A percentile compares a stretch with the other conserved stretches of the same genome.
Conservation (phyloP, 2,888 invertebrate genomes). For the Petrolisthes cinctipes region DNA sequence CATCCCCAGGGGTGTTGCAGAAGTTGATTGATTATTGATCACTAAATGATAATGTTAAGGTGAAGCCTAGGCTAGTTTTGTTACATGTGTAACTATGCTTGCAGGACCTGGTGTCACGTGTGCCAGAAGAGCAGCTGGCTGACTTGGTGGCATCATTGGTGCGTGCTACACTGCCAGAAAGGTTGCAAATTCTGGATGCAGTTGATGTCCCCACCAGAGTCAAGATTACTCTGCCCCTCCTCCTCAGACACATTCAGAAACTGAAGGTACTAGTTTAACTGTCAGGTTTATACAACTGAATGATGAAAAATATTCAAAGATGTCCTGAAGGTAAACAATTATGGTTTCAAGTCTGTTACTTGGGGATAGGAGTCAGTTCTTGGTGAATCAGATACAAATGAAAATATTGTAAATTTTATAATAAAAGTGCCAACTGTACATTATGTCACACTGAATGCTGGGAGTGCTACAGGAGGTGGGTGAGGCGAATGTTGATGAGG, state of each 20-base stretch:
- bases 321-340: too few relatives aligned
- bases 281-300: too few relatives aligned
- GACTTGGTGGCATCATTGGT: constrained; percentile 72
- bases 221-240: constrained; percentile 71
- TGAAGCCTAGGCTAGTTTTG: too few relatives aligned
- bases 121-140: constrained; percentile 71
- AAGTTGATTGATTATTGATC: too few relatives aligned
- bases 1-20: too few relatives aligned
- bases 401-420: too few relatives aligned
- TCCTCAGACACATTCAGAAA: constrained; percentile 70
- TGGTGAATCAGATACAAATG: background rate
- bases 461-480: background rate
- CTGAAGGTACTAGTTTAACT: constrained; percentile 65
- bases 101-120: constrained; percentile 68
- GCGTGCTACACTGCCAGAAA: constrained; percentile 71
- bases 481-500: background rate
- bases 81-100: background rate
- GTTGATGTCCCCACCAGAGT: constrained; percentile 71
- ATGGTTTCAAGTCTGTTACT: too few relatives aligned
- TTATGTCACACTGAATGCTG: too few relatives aligned
- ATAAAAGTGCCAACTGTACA: too few relatives aligned
- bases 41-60: too few relatives aligned
- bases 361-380: too few relatives aligned
- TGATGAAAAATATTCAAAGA: too few relatives aligned
- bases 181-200: constrained; percentile 72